Conservation (phyloP, 2,113 vertebrate genomes). For the Clinocottus analis region DNA sequence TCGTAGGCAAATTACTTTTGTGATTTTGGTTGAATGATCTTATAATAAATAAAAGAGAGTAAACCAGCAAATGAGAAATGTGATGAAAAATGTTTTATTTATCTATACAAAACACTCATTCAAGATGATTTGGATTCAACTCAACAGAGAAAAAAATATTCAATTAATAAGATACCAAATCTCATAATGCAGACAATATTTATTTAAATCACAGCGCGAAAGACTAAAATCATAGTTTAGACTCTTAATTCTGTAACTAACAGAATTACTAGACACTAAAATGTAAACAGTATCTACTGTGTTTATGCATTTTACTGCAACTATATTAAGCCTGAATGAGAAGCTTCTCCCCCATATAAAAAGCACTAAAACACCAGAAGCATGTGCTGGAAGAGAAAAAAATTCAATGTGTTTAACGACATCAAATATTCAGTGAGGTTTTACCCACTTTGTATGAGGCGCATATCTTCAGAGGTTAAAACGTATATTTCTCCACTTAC, state of each 20-base stretch:
- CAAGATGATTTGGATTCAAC: background rate
- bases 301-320: background rate
- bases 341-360: slow-evolving; percentile 1
- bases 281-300: slow-evolving; percentile 6
- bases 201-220: background rate
- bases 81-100: background rate
- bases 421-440: background rate
- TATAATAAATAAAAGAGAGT: background rate
- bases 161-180: background rate
- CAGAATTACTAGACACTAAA: background rate
- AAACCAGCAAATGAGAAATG: background rate
- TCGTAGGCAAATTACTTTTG: background rate
- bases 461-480: background rate
- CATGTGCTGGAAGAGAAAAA: background rate
- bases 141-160: background rate
- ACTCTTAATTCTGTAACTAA: background rate
- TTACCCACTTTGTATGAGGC: background rate
- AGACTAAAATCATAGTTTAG: background rate
- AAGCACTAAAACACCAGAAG: background rate
- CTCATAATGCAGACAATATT: background rate
- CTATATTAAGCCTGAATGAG: background rate
- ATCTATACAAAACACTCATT: background rate
- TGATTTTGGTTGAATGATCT: background rate
- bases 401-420: background rate
- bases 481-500: too few relatives aligned